phyloP scores from a whole-genome alignment of 2,888 invertebrate species.

The Asteroscopus sphinx region DNA sequence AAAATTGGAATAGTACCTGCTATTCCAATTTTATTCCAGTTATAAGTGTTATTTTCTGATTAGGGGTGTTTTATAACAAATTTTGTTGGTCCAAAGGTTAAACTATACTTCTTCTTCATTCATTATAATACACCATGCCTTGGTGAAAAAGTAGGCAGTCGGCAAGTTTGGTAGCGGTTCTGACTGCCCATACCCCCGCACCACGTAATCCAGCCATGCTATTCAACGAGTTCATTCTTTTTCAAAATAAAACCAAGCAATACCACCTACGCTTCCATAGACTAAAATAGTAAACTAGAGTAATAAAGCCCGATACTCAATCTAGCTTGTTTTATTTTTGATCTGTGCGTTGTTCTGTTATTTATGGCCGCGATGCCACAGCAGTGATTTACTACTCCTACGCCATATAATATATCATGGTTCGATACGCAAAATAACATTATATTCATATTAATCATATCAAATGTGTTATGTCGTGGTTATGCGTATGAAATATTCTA shows the following conservation, averaged over 20 bases:
- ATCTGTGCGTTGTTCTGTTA: slow-evolving; percentile 56
- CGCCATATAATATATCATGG: slow-evolving; percentile 20
- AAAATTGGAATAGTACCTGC: too few species aligned
- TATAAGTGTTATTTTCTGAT: too few species aligned
- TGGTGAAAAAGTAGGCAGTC: too few species aligned
- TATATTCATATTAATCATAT: slow-evolving; percentile 17
- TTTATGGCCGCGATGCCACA: slow-evolving; percentile 49
- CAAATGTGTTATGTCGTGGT: slow-evolving; percentile 10
- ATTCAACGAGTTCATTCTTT: background rate
- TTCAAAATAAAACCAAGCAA: background rate
- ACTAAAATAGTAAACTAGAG: slow-evolving; percentile 27
- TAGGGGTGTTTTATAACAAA: too few species aligned
- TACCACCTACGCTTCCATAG: slow-evolving; percentile 9
- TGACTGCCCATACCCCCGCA: too few species aligned
- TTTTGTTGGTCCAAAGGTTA: too few species aligned
- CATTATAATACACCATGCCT: too few species aligned
- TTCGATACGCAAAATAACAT: slow-evolving; percentile 24
- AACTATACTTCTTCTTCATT: too few species aligned
- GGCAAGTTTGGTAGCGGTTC: too few species aligned
- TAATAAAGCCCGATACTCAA: slow-evolving; percentile 37
- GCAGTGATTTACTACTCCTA: slow-evolving; percentile 42
- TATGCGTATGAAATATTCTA: slow-evolving; percentile 12
- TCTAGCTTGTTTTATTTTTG: slow-evolving; percentile 51
- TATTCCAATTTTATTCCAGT: too few species aligned
- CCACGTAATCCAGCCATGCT: too few species aligned